Conservation (phyloP, 1,140 invertebrate genomes). For the Lasaia peninsularis region DNA sequence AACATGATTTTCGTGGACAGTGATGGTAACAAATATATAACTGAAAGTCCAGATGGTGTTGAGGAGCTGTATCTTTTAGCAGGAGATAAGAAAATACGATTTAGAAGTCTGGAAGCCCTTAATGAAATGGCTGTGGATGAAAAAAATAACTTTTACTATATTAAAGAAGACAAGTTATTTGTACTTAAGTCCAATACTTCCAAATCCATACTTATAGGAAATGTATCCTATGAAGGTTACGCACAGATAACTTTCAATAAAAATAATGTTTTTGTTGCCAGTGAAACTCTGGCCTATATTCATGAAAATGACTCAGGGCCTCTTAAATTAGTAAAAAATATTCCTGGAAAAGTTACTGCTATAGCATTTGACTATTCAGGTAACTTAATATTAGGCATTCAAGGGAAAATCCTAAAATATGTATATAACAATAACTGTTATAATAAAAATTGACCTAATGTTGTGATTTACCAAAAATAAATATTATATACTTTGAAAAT, state of each 20-base stretch:
- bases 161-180: constrained; percentile 46
- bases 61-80: constrained; percentile 50
- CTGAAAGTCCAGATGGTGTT: constrained; percentile 46
- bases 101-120: constrained; percentile 41
- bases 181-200: constrained; percentile 42
- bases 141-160: constrained; percentile 59
- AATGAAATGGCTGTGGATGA: constrained; percentile 55
- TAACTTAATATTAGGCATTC: constrained; percentile 48
- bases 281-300: constrained; percentile 45
- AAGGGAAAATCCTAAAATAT: constrained; percentile 53
- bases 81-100: constrained; percentile 45
- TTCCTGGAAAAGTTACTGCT: constrained; percentile 46
- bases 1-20: constrained; percentile 57
- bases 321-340: constrained; percentile 44
- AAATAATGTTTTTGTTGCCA: constrained; percentile 50
- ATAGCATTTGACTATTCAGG: constrained; percentile 53
- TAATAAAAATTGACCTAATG: constrained; percentile 23
- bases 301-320: constrained; percentile 51
- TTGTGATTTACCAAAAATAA: constrained; percentile 5
- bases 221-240: constrained; percentile 45
- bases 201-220: constrained; percentile 39
- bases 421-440: constrained; percentile 42
- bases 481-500: constrained; percentile 18
- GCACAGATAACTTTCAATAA: constrained; percentile 57
- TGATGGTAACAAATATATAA: constrained; percentile 58